Evolutionary conservation across 2,113 vertebrate species (phyloP), one percentile per base, ranked within the genome.

Genomic region (Psilopsiagon aymara): DNA sequence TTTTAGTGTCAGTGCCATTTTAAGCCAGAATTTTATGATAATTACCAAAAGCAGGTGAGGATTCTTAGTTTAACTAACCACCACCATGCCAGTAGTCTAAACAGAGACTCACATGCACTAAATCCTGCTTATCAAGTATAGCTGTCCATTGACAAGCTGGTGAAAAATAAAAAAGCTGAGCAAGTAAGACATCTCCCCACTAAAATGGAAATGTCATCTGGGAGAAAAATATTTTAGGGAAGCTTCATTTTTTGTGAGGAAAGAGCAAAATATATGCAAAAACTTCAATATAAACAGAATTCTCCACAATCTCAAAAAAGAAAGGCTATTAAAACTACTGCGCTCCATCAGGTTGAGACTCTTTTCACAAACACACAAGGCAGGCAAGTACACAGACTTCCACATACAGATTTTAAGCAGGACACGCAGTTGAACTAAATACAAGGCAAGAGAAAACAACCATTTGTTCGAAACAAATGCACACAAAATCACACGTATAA

Each of bases 401-500:
- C n/a, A 64, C 39, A 69, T 2, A 71, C 14, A 37, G 41, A 52
- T 43, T 69, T 68, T 55, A 63, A 74, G 25, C 15, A 69, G 43
- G 17, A 47, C n/a, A 70, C 29, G 21, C 7, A 46, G 67, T 1
- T 63, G 66, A 91, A 37, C 41, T 55, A 55, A 60, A 60, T 33
- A 37, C 13, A 53, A 55, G 31, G 52, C 1, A 1, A 69, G 79
- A 44, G 24, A 63, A 82, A 91, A 69, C 15, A 74, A 74, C 29
- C 15, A 11, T 31, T 55, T 51, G 10, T 74, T 87, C 33, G 51
- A 63, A 17, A 4, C 53, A 73, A 57, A 21, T 13, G 9, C 49
- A 28, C 18, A 37, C 4, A n/a, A 10, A 55, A 13, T 63, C 52
- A 31, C 0, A 47, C 1, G 1, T 16, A 1, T 21, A 78, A 68